Evolutionary conservation across 1,140 invertebrate genomes (phyloP).

Genomic region (Metaphire vulgaris): DNA sequence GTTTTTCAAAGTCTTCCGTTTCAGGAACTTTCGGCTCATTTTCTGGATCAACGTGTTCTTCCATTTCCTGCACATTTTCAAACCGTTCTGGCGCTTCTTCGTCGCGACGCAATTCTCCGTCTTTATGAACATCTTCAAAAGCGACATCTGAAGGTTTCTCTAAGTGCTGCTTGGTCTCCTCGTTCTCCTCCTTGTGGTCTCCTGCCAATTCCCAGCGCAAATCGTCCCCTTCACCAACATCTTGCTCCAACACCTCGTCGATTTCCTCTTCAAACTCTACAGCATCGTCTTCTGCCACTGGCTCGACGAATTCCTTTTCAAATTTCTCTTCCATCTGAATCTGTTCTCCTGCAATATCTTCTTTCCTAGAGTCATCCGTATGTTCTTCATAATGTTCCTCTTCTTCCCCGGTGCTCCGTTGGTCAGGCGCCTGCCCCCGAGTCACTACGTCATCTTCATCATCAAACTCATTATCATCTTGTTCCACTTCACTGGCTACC

Average conservation of each 20-base stretch:
- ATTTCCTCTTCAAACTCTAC: background rate
- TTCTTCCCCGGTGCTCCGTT: background rate
- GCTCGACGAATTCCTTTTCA: background rate
- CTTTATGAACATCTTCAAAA: no score
- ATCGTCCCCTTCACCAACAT: background rate
- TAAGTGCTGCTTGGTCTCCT: no score
- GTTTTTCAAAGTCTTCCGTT: no score
- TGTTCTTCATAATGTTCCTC: background rate
- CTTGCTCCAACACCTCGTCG: background rate
- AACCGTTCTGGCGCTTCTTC: no score
- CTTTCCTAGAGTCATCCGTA: background rate
- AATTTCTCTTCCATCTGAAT: background rate
- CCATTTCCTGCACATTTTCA: background rate
- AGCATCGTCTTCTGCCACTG: no score
- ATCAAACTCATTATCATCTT: background rate
- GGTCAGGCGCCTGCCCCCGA: background rate
- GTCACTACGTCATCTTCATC: background rate
- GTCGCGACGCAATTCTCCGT: no score
- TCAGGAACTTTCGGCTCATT: background rate
- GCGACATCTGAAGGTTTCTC: no score
- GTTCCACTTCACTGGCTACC: background rate
- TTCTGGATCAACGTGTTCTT: background rate
- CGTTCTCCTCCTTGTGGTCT: no score
- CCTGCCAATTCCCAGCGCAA: no score
- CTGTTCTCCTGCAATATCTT: background rate